These are phyloP conservation scores for Oxygymnocypris stewartii DNA, from an alignment of 2,113 vertebrate species.

Conservation along the genomic window DNA sequence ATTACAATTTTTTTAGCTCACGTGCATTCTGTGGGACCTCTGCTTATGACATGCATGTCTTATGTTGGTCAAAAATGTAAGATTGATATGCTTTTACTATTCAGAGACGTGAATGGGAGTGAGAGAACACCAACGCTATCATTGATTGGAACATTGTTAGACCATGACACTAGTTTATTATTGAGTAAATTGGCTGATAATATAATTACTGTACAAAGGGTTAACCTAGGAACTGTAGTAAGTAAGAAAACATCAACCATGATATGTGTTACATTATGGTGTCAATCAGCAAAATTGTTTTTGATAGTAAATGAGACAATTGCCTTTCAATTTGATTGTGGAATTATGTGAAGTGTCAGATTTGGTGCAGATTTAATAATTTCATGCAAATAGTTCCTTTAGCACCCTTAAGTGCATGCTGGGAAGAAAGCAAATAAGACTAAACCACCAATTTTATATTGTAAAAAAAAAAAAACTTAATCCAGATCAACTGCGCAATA, in stretches of 20 bases:
- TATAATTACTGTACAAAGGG: neutral
- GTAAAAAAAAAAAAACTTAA: too few relatives aligned
- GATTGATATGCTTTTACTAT: conserved; percentile 21
- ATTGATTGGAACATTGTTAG: neutral
- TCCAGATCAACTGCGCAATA: neutral
- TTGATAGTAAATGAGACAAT: neutral
- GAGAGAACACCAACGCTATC: neutral
- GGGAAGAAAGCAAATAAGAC: neutral
- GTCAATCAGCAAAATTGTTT: neutral
- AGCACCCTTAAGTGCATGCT: neutral
- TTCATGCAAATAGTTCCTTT: neutral
- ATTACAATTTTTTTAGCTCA: neutral
- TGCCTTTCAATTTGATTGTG: neutral
- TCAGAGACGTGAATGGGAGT: neutral
- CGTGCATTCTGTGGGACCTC: neutral
- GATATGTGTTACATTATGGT: neutral
- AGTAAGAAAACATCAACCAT: neutral
- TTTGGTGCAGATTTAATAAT: neutral
- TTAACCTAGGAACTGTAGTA: neutral
- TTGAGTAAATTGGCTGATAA: neutral
- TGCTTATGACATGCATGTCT: neutral
- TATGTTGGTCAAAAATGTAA: conserved; percentile 2
- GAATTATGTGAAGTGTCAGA: neutral
- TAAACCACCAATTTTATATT: neutral
- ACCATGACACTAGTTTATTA: neutral